Evolutionary conservation across 2,113 vertebrate species (phyloP).

Genomic region (Microcebus jonahi): DNA sequence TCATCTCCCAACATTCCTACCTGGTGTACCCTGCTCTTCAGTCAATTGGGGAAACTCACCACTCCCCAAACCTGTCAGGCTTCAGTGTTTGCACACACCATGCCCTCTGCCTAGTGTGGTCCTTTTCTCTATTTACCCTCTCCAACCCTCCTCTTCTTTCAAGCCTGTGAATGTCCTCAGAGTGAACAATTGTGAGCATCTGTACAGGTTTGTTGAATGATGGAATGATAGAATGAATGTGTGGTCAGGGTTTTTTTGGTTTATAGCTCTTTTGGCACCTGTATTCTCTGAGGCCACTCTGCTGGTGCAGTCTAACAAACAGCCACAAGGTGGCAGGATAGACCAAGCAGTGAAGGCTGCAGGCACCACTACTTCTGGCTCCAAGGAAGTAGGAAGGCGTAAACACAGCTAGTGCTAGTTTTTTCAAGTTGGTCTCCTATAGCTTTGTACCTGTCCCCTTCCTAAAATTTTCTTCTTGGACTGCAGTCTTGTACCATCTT

Average conservation of each 20-base stretch:
- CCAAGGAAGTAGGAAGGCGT: background rate
- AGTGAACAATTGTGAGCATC: background rate
- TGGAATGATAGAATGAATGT: rapidly evolving
- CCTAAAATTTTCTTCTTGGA: too few species aligned
- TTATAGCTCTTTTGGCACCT: background rate
- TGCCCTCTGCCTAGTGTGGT: background rate
- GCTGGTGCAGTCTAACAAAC: constrained; percentile 21
- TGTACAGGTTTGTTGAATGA: background rate
- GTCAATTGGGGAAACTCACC: background rate
- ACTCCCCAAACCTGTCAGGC: background rate
- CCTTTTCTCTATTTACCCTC: background rate
- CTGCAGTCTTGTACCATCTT: too few species aligned
- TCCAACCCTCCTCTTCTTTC: background rate
- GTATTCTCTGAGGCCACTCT: background rate
- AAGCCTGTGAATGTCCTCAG: background rate
- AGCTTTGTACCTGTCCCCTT: background rate
- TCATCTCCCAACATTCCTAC: background rate
- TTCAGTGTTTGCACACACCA: background rate
- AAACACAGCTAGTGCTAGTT: background rate
- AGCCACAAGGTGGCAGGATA: constrained; percentile 76
- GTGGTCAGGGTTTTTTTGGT: background rate
- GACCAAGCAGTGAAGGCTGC: constrained; percentile 1
- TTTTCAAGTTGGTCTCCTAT: background rate
- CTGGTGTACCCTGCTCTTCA: background rate
- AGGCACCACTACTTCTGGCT: rapidly evolving